Base-by-base conservation (phyloP, 2,888 invertebrate genomes). In the Dione vanillae region DNA sequence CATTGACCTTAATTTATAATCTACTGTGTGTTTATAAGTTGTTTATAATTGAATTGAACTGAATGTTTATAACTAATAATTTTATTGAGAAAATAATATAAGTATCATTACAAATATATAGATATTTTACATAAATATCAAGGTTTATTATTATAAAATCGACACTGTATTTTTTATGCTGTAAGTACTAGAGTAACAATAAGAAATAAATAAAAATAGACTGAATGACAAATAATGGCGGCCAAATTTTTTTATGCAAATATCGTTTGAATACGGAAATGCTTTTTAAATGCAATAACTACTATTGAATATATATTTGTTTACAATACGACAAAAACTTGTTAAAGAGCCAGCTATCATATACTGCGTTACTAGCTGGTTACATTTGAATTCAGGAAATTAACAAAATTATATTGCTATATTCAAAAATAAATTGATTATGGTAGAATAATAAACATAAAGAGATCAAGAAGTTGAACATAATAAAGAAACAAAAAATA, bases 241-340 rank as follows among this genome's bases (percentile, higher is more conserved):
- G 61, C 58, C 66, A 27, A 19, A 35, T 64, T 64, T 45, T 72
- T 72, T 73, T 71, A 43, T 62, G 67, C 62, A 41, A 51, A 69
- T 69, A 75, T 58, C 70, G 71, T 76, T 70, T 71, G 64, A 76
- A 65, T 54, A 58, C 69, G 75, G 75, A 77, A 75, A 77, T 72
- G 56, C 56, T 76, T 77, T 75, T 70, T 64, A 51, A 59, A 56
- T 66, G 19, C 19, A 65, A 66, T 59, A 67, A 61, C 61, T 65
- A 65, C 70, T 65, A 52, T 70, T 74, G 35, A 68, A 6, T 61
- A 61, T 20, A 47, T 59, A 43, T 14, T 11, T 52, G 65, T n/a
- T n/a, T 41, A 67, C 49, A 40, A 40, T 65, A 20, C 54, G 61
- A 40, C 1, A 40, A 10, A 40, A 19, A 11, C 2, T 52, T 27